phyloP scores from a whole-genome alignment of 1,140 invertebrate genomes.

The Harlomillsia oculata region DNA sequence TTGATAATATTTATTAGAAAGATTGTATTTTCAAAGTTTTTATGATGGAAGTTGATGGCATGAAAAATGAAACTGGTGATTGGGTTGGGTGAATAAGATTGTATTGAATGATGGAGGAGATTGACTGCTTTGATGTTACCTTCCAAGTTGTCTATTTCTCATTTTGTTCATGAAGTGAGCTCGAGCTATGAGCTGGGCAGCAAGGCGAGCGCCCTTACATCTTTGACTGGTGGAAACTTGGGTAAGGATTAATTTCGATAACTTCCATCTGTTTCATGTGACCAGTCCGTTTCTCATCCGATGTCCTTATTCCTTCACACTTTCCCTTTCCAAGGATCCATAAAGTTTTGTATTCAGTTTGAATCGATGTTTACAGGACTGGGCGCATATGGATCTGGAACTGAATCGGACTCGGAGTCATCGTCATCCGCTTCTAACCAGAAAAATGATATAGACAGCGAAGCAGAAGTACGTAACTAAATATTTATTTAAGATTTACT shows the following conservation, averaged over 20 bases:
- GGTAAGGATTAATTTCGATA: conserved; percentile 21
- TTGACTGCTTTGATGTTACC: conserved; percentile 7
- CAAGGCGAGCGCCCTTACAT: conserved; percentile 27
- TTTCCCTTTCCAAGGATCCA: no score
- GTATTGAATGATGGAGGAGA: conserved; percentile 9
- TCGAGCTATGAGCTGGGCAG: conserved; percentile 15
- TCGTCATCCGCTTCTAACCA: no score
- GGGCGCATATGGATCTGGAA: conserved; percentile 16
- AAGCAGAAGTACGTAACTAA: no score
- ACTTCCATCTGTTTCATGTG: neutral
- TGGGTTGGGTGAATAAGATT: neutral
- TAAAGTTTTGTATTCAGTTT: neutral
- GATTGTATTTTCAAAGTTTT: no score
- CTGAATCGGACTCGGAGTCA: neutral
- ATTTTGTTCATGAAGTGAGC: conserved; percentile 32
- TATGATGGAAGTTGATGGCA: no score
- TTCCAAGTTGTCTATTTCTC: conserved; percentile 14
- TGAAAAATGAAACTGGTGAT: no score
- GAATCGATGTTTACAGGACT: conserved; percentile 12
- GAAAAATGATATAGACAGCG: no score
- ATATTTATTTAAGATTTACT: no score
- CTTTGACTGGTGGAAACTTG: conserved; percentile 25
- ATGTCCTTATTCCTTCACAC: neutral
- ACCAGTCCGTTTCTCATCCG: neutral
- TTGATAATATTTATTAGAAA: no score